Percentiles rank a stretch among this genome's conserved stretches.
Evolutionary conservation across 2,113 vertebrate species (phyloP).

Genomic region (Brachyhypopomus occidentalis): DNA sequence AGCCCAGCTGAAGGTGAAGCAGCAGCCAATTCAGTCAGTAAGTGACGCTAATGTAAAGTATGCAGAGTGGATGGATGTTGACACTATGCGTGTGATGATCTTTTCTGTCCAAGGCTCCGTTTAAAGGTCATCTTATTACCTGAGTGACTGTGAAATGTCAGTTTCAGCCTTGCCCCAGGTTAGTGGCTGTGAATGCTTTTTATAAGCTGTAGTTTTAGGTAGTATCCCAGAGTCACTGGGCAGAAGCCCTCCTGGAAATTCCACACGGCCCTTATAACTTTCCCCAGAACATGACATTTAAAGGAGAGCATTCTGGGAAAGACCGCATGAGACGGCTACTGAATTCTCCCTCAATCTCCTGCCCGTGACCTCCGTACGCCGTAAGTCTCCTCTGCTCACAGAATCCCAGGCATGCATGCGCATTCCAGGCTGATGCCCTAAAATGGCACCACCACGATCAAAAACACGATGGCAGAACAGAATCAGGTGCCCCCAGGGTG

Average conservation of each 20-base stretch:
- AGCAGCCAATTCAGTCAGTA: background rate
- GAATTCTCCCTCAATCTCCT: conserved; percentile 27
- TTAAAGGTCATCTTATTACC: conserved; percentile 31
- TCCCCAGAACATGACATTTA: conserved; percentile 53
- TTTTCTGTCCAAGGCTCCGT: conserved; percentile 16
- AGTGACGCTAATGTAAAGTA: background rate
- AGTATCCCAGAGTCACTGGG: conserved; percentile 48
- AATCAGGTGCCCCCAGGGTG: background rate
- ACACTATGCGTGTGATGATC: conserved; percentile 23
- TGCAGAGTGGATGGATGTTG: conserved; percentile 16
- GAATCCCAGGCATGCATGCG: conserved; percentile 2
- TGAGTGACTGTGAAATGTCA: conserved; percentile 35
- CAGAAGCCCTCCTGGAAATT: conserved; percentile 53
- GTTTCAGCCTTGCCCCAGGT: conserved; percentile 18
- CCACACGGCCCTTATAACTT: conserved; percentile 49
- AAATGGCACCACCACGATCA: background rate
- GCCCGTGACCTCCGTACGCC: conserved; percentile 30
- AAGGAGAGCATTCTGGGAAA: conserved; percentile 43
- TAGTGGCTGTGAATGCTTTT: conserved; percentile 21
- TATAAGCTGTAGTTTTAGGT: conserved; percentile 31
- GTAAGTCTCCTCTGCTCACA: conserved; percentile 8
- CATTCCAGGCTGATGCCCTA: conserved; percentile 10
- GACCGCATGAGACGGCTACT: conserved; percentile 51
- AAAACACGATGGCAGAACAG: background rate
- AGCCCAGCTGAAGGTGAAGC: background rate